Conservation (phyloP, 2,797 vertebrate genomes). For the Sebastes vulpes region DNA sequence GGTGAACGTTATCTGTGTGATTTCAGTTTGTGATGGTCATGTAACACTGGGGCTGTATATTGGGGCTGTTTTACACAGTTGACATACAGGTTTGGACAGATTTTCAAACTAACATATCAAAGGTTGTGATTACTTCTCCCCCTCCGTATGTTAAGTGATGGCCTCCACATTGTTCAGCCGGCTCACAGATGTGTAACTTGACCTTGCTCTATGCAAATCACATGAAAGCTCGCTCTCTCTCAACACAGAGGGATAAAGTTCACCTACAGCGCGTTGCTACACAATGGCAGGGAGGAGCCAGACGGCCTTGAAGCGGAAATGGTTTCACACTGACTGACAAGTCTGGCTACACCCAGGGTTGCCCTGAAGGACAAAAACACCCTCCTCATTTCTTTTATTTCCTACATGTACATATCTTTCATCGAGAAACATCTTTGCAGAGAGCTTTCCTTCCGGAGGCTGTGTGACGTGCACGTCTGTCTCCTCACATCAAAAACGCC, state of each 20-base stretch:
- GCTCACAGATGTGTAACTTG: constrained; percentile 72
- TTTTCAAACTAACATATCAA: constrained; percentile 46
- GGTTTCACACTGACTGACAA: constrained; percentile 73
- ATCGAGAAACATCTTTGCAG: constrained; percentile 38
- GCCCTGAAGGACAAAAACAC: constrained; percentile 60
- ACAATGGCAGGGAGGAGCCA: constrained; percentile 79
- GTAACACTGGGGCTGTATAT: constrained; percentile 5
- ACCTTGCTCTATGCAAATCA: constrained; percentile 77
- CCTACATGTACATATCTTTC: constrained; percentile 38
- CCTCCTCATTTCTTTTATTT: constrained; percentile 25
- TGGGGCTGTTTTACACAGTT: constrained; percentile 19
- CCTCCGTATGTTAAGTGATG: constrained; percentile 29
- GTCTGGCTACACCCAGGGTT: constrained; percentile 71
- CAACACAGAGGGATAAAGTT: constrained; percentile 77
- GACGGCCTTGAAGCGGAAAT: constrained; percentile 80
- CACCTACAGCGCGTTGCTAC: constrained; percentile 64
- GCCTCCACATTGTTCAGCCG: constrained; percentile 57
- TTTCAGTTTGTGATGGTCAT: constrained; percentile 46
- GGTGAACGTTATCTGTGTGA: constrained; percentile 45
- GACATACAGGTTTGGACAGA: constrained; percentile 58
- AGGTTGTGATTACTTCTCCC: constrained; percentile 30
- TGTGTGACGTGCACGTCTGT: constrained; percentile 10
- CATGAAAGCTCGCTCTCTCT: constrained; percentile 49
- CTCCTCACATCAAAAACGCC: constrained; percentile 43
- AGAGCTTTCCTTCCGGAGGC: constrained; percentile 42